phyloP scores from a whole-genome alignment of 2,113 vertebrate genomes.

The Xiphophorus hellerii region DNA sequence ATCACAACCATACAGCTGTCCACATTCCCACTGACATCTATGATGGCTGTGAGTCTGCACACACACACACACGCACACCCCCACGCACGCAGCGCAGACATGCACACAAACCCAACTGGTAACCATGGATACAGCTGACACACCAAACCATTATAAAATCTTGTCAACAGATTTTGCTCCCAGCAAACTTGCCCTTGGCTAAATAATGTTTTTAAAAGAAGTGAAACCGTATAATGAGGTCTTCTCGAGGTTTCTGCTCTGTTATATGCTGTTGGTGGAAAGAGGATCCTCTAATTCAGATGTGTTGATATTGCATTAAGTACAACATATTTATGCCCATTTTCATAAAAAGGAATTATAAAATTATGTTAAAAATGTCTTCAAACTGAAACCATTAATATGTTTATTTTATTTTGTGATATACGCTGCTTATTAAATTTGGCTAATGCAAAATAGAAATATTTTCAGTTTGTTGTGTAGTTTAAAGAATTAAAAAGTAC shows the following conservation, averaged over 20 bases:
- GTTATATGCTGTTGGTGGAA: neutral
- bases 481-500: too few relatives aligned
- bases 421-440: too few relatives aligned
- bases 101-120: constrained; percentile 24
- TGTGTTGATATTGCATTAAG: neutral
- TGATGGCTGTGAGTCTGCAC: constrained; percentile 92
- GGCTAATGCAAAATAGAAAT: too few relatives aligned
- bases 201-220: constrained; percentile 24
- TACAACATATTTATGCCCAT: neutral
- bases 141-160: constrained; percentile 53
- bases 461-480: too few relatives aligned
- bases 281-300: neutral
- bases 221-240: constrained; percentile 24
- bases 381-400: too few relatives aligned
- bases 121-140: constrained; percentile 63
- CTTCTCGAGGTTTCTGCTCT: neutral
- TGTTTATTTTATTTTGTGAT: too few relatives aligned
- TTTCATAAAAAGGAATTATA: neutral
- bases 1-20: constrained; percentile 94
- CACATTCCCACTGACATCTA: constrained; percentile 99
- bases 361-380: too few relatives aligned
- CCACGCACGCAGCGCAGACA: neutral
- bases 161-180: constrained; percentile 45
- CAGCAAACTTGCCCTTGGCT: constrained; percentile 46
- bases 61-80: neutral